Evolutionary conservation across 1,140 invertebrate species (phyloP).

Genomic region (Heterodera carotae): DNA sequence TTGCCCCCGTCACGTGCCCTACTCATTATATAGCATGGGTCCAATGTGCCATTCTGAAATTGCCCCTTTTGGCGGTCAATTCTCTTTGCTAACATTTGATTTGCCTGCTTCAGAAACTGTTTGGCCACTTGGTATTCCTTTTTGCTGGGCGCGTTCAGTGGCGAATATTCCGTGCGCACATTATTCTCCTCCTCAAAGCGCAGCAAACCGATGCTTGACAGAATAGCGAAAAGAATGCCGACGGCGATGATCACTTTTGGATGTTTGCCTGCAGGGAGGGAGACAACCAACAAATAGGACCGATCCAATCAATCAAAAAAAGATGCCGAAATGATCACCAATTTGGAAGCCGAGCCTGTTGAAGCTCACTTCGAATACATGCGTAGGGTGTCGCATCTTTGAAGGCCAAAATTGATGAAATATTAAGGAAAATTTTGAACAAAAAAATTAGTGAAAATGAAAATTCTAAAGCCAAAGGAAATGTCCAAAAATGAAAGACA

Average conservation of each 20-base stretch:
- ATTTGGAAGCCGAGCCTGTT: conserved; percentile 44
- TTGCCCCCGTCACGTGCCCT: conserved; percentile 56
- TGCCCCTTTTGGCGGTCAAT: no score
- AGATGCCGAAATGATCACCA: background rate
- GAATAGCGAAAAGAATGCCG: conserved; percentile 41
- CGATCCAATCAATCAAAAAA: background rate
- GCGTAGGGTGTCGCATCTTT: conserved; percentile 52
- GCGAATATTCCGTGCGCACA: conserved; percentile 60
- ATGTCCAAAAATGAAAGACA: background rate
- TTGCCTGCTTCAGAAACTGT: conserved; percentile 58
- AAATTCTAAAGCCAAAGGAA: background rate
- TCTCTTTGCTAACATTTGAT: conserved; percentile 12
- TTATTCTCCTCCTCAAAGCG: conserved; percentile 59
- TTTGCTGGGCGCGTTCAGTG: conserved; percentile 58
- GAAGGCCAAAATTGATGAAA: background rate
- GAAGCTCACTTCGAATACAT: conserved; percentile 48
- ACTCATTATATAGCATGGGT: conserved; percentile 63
- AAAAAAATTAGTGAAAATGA: background rate
- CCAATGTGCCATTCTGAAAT: conserved; percentile 54
- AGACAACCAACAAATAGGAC: background rate
- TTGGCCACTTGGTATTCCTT: conserved; percentile 61
- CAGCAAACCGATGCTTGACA: conserved; percentile 50
- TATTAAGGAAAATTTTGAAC: background rate
- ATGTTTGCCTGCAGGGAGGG: conserved; percentile 28
- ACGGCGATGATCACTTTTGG: conserved; percentile 45